Conservation (phyloP, 1,140 invertebrate species). For the Trigoniulus corallinus region DNA sequence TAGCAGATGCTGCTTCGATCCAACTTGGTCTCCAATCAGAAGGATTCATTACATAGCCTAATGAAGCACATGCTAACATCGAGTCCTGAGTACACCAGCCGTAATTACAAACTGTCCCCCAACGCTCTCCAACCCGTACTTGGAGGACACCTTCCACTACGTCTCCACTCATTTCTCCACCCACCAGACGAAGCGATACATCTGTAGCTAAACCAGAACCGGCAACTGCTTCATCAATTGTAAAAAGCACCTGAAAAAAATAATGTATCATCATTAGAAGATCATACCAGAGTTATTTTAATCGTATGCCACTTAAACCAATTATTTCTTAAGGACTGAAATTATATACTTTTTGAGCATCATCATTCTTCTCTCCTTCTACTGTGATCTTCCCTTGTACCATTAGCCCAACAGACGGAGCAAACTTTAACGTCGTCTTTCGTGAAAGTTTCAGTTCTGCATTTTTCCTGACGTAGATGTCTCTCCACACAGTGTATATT, state of each 20-base stretch:
- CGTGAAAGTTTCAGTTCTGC: slow-evolving; percentile 69
- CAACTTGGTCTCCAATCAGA: slow-evolving; percentile 73
- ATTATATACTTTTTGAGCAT: neutral
- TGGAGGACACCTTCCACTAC: slow-evolving; percentile 32
- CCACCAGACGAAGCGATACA: neutral
- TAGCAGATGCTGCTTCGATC: slow-evolving; percentile 57
- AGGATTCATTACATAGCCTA: slow-evolving; percentile 82
- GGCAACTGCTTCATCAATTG: neutral
- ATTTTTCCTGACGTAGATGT: slow-evolving; percentile 76
- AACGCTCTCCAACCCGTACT: slow-evolving; percentile 58
- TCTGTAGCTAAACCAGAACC: neutral
- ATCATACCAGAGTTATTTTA: no score
- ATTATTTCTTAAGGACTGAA: no score
- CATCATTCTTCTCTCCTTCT: neutral
- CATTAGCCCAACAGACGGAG: slow-evolving; percentile 89
- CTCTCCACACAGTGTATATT: slow-evolving; percentile 63
- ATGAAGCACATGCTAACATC: slow-evolving; percentile 82
- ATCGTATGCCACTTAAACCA: no score
- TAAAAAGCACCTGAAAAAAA: neutral
- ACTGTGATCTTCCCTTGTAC: slow-evolving; percentile 59
- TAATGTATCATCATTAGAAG: no score
- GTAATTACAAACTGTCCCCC: slow-evolving; percentile 96
- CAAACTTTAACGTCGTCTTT: slow-evolving; percentile 63
- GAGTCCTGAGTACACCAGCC: slow-evolving; percentile 87
- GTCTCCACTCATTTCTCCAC: neutral